These are phyloP conservation scores for Ambastaia sidthimunki DNA, from an alignment of 2,797 vertebrate genomes.

Conservation along the genomic window DNA sequence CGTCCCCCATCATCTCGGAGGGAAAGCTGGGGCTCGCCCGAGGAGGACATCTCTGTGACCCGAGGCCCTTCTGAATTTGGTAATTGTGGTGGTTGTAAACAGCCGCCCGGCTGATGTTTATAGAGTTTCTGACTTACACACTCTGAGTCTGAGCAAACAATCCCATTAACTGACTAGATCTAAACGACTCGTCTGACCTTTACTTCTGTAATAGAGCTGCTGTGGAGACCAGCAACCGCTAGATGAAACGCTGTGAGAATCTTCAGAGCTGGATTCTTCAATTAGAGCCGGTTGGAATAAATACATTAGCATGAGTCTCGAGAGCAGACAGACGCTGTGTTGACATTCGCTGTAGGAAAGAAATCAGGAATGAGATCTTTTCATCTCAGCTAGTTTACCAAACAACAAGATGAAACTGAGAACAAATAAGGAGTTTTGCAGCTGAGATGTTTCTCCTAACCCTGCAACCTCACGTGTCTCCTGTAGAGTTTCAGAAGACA, in stretches of 20 bases:
- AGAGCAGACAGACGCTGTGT: no score
- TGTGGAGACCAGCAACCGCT: slow-evolving; percentile 2
- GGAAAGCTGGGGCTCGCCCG: slow-evolving; percentile 40
- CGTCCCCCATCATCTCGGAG: slow-evolving; percentile 23
- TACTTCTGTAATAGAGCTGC: slow-evolving; percentile 31
- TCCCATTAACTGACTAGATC: slow-evolving; percentile 54
- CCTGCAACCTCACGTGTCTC: no score
- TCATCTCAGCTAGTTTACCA: neutral
- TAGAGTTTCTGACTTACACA: slow-evolving; percentile 34
- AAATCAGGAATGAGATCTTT: neutral
- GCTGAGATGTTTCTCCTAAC: neutral
- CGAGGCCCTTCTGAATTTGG: slow-evolving; percentile 50
- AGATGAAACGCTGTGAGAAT: neutral
- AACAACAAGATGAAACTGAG: neutral
- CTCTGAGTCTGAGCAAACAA: slow-evolving; percentile 27
- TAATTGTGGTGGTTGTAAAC: slow-evolving; percentile 46
- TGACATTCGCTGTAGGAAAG: neutral
- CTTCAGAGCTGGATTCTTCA: neutral
- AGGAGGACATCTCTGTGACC: slow-evolving; percentile 47
- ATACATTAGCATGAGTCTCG: neutral
- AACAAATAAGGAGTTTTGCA: neutral
- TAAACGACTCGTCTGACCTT: slow-evolving; percentile 49
- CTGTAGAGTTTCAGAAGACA: neutral
- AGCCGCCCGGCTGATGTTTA: slow-evolving; percentile 43
- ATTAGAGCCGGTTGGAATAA: neutral